Conservation (phyloP, 2,888 invertebrate genomes). For the Terebella lapidaria region DNA sequence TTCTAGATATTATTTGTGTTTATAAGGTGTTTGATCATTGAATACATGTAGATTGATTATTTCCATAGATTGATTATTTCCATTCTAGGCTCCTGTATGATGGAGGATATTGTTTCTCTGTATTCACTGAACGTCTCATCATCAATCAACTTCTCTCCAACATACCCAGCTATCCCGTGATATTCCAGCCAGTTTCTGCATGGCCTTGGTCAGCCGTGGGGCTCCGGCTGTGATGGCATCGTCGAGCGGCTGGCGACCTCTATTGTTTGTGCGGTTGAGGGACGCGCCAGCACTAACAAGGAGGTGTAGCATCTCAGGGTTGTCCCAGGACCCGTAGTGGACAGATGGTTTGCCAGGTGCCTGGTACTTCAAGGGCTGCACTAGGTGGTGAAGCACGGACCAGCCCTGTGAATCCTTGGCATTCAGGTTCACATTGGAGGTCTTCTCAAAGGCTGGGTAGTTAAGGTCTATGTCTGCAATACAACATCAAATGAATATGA, state of each 20-base stretch:
- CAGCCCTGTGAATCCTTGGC: conserved; percentile 45
- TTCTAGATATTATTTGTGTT: not conserved
- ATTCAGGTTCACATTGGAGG: conserved; percentile 39
- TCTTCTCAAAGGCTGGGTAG: conserved; percentile 25
- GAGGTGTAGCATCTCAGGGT: conserved; percentile 46
- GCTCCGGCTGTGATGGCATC: conserved; percentile 37
- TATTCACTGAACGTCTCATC: too few relatives aligned
- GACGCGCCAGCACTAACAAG: conserved; percentile 44
- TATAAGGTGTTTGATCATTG: too few relatives aligned
- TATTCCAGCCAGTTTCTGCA: conserved; percentile 34
- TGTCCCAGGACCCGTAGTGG: conserved; percentile 54
- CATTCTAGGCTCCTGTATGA: too few relatives aligned
- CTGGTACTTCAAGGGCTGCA: conserved; percentile 44
- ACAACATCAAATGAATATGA: not conserved
- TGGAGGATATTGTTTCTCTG: too few relatives aligned
- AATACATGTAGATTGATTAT: too few relatives aligned
- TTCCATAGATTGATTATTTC: too few relatives aligned
- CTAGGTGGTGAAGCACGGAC: conserved; percentile 51
- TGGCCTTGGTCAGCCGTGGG: conserved; percentile 29
- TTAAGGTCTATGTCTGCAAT: conserved; percentile 18
- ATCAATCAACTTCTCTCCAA: too few relatives aligned
- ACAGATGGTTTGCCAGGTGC: too few relatives aligned
- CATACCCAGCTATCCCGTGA: conserved; percentile 28
- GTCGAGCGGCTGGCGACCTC: conserved; percentile 37
- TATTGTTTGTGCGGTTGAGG: conserved; percentile 37